Percentiles rank a stretch among this genome's conserved stretches.
These are phyloP conservation scores for Anguilla megastoma DNA, from an alignment of 2,797 vertebrate genomes.

Conservation along the genomic window DNA sequence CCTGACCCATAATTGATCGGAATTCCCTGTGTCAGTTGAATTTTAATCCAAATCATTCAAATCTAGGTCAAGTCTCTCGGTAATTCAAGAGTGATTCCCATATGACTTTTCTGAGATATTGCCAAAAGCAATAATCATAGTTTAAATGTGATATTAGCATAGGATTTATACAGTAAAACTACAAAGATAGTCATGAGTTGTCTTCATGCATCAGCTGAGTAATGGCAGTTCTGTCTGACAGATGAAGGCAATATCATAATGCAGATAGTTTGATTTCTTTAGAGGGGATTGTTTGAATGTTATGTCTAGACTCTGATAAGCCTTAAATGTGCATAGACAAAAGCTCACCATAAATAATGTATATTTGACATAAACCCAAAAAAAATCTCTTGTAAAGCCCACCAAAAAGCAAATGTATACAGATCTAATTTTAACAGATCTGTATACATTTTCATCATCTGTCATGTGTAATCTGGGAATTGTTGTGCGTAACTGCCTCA, in stretches of 20 bases:
- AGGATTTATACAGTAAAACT: conserved; percentile 56
- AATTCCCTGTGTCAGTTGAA: conserved; percentile 69
- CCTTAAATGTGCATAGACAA: neutral
- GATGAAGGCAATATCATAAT: neutral
- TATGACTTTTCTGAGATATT: conserved; percentile 47
- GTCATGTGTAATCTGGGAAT: neutral
- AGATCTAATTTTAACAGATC: neutral
- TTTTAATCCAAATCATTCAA: conserved; percentile 70
- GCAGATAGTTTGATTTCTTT: neutral
- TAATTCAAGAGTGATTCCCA: conserved; percentile 42
- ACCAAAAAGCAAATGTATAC: neutral
- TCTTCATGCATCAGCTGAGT: neutral
- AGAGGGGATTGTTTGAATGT: neutral
- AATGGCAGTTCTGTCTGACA: neutral
- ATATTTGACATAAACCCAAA: neutral
- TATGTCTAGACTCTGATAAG: neutral
- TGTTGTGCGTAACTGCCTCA: neutral
- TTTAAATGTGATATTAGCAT: conserved; percentile 72
- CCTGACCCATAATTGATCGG: conserved; percentile 72
- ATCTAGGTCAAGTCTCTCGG: conserved; percentile 70
- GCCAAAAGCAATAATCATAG: conserved; percentile 68
- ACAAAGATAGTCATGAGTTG: conserved; percentile 36
- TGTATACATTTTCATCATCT: neutral
- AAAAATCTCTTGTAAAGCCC: neutral
- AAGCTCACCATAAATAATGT: neutral